Evolutionary conservation across 2,113 vertebrate species (phyloP).

Genomic region (Neomonachus schauinslandi): DNA sequence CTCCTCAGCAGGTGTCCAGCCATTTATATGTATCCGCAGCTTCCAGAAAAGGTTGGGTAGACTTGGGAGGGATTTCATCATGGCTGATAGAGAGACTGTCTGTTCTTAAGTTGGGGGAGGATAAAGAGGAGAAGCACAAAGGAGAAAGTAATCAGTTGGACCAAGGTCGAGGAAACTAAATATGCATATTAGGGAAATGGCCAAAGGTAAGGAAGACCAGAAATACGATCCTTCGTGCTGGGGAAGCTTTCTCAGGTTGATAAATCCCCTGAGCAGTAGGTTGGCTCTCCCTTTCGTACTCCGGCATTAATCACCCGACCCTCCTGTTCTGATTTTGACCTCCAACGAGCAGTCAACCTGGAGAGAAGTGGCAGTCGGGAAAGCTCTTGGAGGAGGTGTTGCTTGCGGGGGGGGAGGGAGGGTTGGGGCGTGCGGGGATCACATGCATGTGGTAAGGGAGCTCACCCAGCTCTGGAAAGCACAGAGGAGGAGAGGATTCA

Average conservation of each 20-base stretch:
- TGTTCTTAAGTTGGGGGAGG: not conserved
- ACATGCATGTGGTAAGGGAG: fast-evolving
- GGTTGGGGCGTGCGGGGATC: not conserved
- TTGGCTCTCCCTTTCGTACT: no score
- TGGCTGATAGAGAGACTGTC: not conserved
- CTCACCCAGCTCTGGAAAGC: not conserved
- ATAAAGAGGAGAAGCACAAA: not conserved
- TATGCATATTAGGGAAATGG: not conserved
- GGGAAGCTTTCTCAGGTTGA: not conserved
- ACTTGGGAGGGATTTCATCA: not conserved
- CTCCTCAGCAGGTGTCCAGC: not conserved
- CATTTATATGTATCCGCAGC: not conserved
- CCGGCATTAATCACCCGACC: not conserved
- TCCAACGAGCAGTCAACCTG: not conserved
- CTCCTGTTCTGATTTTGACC: not conserved
- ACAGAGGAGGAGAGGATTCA: not conserved
- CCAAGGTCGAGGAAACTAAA: not conserved
- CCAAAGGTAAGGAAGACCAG: not conserved
- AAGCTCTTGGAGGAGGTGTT: not conserved
- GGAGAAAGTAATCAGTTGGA: not conserved
- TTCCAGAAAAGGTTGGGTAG: not conserved
- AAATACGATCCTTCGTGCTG: not conserved
- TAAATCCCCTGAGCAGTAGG: not conserved
- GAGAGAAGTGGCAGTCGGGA: not conserved
- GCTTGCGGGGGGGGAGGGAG: not conserved